Evolutionary conservation across 2,888 invertebrate genomes (phyloP), one percentile per base, ranked within the genome.

Genomic region (Lydus trimaculatus): DNA sequence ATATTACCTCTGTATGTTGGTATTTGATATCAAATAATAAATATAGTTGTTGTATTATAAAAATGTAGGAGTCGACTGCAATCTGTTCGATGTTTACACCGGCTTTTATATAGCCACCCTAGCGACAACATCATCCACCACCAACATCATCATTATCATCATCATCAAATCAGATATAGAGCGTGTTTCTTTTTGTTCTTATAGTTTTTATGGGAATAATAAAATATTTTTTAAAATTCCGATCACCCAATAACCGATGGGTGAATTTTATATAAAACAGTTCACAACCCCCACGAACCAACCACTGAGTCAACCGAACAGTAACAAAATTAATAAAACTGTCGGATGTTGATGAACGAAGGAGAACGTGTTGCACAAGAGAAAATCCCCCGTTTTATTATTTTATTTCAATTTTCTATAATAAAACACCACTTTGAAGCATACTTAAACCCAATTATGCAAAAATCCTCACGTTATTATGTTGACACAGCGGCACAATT

Each of bases 271-370:
- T 56, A 17, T 7, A 11, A 4, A 28, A 20, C 25, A 56, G 25
- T 56, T 25, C 56, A 23, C 48, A 48, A 48, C 48, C 20, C 20
- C 25, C 56, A 13, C 56, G 8, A 48, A 17, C n/a, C 20, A 52
- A 52, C 23, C 17, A n/a, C n/a, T n/a, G n/a, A n/a, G 20, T 2
- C 20, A 52, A 6, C 13, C 25, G 23, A 48, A 2, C n/a, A 17
- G 25, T 56, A 56, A 56, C 25, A 25, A 56, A 25, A 56, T 56
- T 56, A 52, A 43, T 43, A n/a, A 56, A 56, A 23, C 15, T 56
- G 56, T 56, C 56, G 56, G 25, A 56, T 25, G 15, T 25, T 25
- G 9, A 3, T 20, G 7, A 9, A 48, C 9, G n/a, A 48, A 2
- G 20, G 9, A 20, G 20, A 20, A 48, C 20, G 48, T 48, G 48